These are phyloP conservation scores for Diceros bicornis DNA, from an alignment of 2,797 vertebrate genomes.

Conservation along the genomic window DNA sequence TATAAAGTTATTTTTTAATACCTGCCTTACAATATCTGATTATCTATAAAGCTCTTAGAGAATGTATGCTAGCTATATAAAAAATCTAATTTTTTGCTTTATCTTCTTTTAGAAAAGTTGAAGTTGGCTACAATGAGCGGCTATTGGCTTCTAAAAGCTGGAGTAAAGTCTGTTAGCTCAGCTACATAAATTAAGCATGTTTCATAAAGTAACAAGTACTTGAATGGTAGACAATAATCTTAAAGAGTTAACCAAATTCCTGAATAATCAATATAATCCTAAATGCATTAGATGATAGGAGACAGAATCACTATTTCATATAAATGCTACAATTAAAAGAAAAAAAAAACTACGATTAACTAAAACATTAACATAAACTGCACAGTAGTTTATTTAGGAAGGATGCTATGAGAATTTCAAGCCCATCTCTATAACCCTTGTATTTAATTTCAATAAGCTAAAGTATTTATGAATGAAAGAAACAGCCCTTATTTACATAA, in stretches of 20 bases:
- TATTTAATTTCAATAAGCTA: neutral
- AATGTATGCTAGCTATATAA: neutral
- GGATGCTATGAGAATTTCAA: slow-evolving; percentile 20
- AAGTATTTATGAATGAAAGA: neutral
- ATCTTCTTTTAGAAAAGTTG: neutral
- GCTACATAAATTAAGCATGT: neutral
- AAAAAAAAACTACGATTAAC: neutral
- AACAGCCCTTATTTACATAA: neutral
- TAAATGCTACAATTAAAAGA: slow-evolving; percentile 22
- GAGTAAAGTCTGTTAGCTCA: neutral
- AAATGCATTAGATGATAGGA: neutral
- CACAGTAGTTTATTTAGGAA: neutral
- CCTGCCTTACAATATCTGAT: neutral
- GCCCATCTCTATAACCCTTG: neutral
- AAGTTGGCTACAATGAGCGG: neutral
- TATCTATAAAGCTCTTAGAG: neutral
- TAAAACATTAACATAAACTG: neutral
- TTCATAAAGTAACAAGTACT: neutral
- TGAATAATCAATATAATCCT: neutral
- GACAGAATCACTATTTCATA: neutral
- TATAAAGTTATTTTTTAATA: neutral
- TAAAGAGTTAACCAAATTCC: neutral
- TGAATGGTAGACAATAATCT: neutral
- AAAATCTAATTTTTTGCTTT: neutral
- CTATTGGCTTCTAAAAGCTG: neutral